A percentile compares a stretch with the other conserved stretches of the same genome.
These are phyloP conservation scores for Drosophila nigromelanica DNA, from an alignment of 1,140 invertebrate genomes.

Conservation along the genomic window DNA sequence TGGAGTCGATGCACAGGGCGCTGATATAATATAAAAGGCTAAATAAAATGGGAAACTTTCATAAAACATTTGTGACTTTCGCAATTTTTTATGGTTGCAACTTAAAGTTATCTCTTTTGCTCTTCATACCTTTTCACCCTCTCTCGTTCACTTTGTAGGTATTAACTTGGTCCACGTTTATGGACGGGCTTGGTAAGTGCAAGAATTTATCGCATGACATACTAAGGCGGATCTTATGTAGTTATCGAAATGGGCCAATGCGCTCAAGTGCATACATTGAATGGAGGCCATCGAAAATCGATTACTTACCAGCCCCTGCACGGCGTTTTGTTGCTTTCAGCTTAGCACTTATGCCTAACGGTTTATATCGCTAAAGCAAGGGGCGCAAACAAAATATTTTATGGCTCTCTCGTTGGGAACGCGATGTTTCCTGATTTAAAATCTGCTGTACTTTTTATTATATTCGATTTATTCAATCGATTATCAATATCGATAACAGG, in stretches of 20 bases:
- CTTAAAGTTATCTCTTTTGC: conserved; percentile 51
- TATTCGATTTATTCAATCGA: conserved; percentile 15
- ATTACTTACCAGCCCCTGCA: conserved; percentile 36
- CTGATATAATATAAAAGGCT: conserved; percentile 52
- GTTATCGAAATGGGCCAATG: conserved; percentile 70
- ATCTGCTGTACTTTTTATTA: background rate
- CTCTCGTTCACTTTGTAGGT: conserved; percentile 9
- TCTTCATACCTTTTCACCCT: too few relatives aligned
- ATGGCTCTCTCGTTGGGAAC: conserved; percentile 11
- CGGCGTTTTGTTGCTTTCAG: conserved; percentile 20
- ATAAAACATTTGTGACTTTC: conserved; percentile 79
- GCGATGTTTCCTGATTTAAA: conserved; percentile 23
- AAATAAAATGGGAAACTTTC: conserved; percentile 77
- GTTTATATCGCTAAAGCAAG: conserved; percentile 20
- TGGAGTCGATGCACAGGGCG: conserved; percentile 30
- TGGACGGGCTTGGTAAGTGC: conserved; percentile 30
- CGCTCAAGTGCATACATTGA: conserved; percentile 57
- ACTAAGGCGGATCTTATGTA: conserved; percentile 57
- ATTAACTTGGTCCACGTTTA: conserved; percentile 28
- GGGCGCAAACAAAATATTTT: conserved; percentile 17
- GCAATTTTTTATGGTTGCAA: conserved; percentile 73
- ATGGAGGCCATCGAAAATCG: conserved; percentile 35
- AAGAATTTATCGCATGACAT: conserved; percentile 74
- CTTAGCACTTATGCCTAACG: conserved; percentile 39
- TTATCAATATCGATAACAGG: background rate